Conservation (phyloP, 2,797 vertebrate species). For the Dallia pectoralis region DNA sequence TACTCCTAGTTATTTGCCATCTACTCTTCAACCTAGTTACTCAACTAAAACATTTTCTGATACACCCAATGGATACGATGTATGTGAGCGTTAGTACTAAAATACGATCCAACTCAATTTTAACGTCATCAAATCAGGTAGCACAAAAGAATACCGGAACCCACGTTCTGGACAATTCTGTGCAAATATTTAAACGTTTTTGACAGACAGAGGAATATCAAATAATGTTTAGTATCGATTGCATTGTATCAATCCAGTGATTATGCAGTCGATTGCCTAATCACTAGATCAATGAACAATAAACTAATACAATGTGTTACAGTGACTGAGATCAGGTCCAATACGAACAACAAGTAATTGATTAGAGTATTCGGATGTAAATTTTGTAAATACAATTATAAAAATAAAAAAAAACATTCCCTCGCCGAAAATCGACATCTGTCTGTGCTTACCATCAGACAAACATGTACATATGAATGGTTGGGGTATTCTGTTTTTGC, state of each 20-base stretch:
- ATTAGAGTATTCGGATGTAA: constrained; percentile 13
- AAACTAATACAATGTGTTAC: constrained; percentile 25
- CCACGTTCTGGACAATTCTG: constrained; percentile 52
- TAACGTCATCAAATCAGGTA: constrained; percentile 47
- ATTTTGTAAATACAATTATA: constrained; percentile 42
- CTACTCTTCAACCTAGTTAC: constrained; percentile 42
- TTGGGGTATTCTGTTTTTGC: constrained; percentile 17
- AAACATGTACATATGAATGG: constrained; percentile 5
- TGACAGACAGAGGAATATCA: constrained; percentile 46
- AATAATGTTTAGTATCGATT: constrained; percentile 54
- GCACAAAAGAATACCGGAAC: constrained; percentile 49
- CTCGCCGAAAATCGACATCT: constrained; percentile 18
- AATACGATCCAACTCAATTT: constrained; percentile 67
- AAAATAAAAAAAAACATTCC: constrained; percentile 11
- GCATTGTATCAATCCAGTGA: constrained; percentile 45
- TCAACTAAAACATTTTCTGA: constrained; percentile 49
- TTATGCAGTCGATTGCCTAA: constrained; percentile 41
- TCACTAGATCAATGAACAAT: constrained; percentile 42
- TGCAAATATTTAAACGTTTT: constrained; percentile 50
- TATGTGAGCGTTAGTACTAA: constrained; percentile 69
- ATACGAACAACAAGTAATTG: constrained; percentile 20
- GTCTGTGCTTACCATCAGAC: constrained; percentile 22
- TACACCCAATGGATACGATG: constrained; percentile 39
- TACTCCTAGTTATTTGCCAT: constrained; percentile 56
- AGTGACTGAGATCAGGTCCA: constrained; percentile 26